Conservation (phyloP, 2,113 vertebrate species). For the Tenrec ecaudatus region DNA sequence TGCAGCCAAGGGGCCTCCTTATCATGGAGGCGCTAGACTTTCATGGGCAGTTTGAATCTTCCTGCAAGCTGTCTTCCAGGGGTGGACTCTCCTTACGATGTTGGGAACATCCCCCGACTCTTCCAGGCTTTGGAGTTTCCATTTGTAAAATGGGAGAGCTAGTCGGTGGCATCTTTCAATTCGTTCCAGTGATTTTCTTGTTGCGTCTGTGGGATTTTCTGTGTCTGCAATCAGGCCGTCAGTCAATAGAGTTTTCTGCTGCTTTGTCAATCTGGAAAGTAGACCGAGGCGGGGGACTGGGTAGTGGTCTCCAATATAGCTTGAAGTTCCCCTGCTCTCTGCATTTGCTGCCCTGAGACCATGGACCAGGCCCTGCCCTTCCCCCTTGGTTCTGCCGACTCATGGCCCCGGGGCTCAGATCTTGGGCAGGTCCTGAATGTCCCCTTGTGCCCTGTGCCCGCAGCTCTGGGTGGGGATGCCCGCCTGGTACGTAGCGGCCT, state of each 20-base stretch:
- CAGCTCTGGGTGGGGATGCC: slow-evolving; percentile 99
- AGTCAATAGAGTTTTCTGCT: too few species aligned
- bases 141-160: not conserved
- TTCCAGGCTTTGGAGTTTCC: not conserved
- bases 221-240: too few species aligned
- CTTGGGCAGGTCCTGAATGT: not conserved
- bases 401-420: not conserved
- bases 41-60: not conserved
- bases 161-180: too few species aligned
- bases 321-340: not conserved
- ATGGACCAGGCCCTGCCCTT: not conserved
- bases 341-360: not conserved
- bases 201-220: too few species aligned
- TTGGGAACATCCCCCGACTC: not conserved
- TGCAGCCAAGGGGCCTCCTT: not conserved
- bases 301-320: not conserved
- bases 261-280: too few species aligned
- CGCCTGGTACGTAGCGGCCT: slow-evolving; percentile 98
- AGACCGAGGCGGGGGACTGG: not conserved
- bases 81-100: not conserved
- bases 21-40: not conserved
- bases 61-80: not conserved
- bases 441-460: not conserved
- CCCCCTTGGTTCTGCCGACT: not conserved
- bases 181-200: too few species aligned